A percentile compares a stretch with the other conserved stretches of the same genome.
Conservation (phyloP, 1,140 invertebrate genomes). For the Orchestia grillus region DNA sequence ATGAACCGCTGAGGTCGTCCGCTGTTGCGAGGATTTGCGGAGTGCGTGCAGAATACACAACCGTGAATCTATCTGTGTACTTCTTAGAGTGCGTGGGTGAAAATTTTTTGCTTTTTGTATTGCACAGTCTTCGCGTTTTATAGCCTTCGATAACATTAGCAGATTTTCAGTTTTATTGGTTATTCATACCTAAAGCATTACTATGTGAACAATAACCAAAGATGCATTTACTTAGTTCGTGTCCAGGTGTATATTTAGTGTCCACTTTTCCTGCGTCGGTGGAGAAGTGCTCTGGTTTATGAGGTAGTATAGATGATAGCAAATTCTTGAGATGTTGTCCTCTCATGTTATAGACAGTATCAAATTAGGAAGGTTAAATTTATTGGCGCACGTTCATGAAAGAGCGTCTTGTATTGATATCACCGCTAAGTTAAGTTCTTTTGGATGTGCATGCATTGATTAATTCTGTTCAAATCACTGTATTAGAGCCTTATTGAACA, state of each 20-base stretch:
- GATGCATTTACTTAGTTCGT: background rate
- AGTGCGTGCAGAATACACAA: background rate
- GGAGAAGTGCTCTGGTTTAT: background rate
- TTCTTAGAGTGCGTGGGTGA: background rate
- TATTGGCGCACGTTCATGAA: background rate
- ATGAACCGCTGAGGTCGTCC: background rate
- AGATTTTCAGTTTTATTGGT: background rate
- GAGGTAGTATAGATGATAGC: background rate
- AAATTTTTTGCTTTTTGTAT: background rate
- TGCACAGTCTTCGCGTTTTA: background rate
- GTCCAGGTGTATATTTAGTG: background rate
- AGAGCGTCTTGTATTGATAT: background rate
- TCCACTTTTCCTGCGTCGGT: background rate
- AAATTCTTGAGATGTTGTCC: background rate
- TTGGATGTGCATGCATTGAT: background rate
- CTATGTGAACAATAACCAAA: background rate
- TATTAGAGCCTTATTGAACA: background rate
- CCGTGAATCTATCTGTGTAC: background rate
- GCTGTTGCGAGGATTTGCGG: background rate
- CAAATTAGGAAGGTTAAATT: background rate
- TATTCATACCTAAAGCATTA: background rate
- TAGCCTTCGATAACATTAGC: background rate
- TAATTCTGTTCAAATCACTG: background rate
- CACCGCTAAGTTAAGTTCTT: background rate
- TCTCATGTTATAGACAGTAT: background rate